Evolutionary conservation across 2,888 invertebrate genomes (phyloP).

Genomic region (Augiades crinisus): DNA sequence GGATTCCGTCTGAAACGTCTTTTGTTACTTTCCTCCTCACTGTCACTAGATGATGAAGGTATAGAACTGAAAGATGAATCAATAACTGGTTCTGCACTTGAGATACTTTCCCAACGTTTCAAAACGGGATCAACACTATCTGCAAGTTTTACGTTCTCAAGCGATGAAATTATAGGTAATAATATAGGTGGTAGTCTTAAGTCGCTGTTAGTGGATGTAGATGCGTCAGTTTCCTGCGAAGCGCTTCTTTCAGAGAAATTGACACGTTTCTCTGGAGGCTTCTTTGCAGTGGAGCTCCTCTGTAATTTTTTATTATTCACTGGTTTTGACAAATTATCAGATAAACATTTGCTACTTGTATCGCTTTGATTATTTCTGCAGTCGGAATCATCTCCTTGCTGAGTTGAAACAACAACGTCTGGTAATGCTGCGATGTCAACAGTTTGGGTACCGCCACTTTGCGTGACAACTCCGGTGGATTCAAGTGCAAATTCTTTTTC

Average conservation of each 20-base stretch:
- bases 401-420: constrained; percentile 55
- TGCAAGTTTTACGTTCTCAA: constrained; percentile 76
- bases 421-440: constrained; percentile 50
- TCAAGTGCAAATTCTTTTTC: constrained; percentile 59
- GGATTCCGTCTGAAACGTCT: constrained; percentile 60
- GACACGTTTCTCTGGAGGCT: constrained; percentile 71
- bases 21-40: constrained; percentile 67
- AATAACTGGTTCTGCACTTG: constrained; percentile 86
- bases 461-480: constrained; percentile 40
- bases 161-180: constrained; percentile 84
- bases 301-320: constrained; percentile 56
- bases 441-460: constrained; percentile 46
- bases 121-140: constrained; percentile 65
- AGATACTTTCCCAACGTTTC: constrained; percentile 83
- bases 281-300: constrained; percentile 70
- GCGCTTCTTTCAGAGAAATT: constrained; percentile 78
- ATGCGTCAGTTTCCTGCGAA: constrained; percentile 84
- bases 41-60: constrained; percentile 74
- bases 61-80: constrained; percentile 85
- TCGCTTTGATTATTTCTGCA: constrained; percentile 52
- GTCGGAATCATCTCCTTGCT: constrained; percentile 57
- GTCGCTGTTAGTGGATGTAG: constrained; percentile 82
- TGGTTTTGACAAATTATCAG: constrained; percentile 40
- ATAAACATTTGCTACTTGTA: constrained; percentile 42
- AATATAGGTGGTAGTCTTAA: constrained; percentile 87